Evolutionary conservation across 2,888 invertebrate species (phyloP).

Genomic region (Archips crataeganus): DNA sequence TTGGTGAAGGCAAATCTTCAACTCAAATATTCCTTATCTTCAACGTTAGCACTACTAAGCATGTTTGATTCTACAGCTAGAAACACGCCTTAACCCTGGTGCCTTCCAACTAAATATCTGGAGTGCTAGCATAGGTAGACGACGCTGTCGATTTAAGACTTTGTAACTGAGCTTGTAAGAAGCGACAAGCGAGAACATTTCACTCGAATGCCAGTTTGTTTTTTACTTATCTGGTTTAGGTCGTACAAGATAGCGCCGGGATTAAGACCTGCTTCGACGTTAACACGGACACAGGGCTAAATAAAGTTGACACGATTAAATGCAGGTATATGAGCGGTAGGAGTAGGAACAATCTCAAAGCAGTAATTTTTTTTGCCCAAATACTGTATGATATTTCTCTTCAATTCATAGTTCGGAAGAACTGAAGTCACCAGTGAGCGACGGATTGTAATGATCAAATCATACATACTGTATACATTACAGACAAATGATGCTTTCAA

Average conservation of each 20-base stretch:
- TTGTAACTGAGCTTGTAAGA: too few relatives aligned
- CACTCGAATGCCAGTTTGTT: too few relatives aligned
- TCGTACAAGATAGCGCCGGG: not conserved
- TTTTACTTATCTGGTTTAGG: not conserved
- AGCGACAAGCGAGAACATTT: too few relatives aligned
- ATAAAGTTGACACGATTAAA: slow-evolving; percentile 21
- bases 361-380: not conserved
- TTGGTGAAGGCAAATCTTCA: not conserved
- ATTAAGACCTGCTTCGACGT: not conserved
- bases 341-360: slow-evolving; percentile 6
- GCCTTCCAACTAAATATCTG: not conserved
- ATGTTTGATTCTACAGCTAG: not conserved
- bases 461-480: not conserved
- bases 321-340: slow-evolving; percentile 28
- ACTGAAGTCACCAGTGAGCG: too few relatives aligned
- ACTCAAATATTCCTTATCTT: not conserved
- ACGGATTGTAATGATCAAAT: too few relatives aligned
- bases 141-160: too few relatives aligned
- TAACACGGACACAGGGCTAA: slow-evolving; percentile 25
- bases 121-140: too few relatives aligned
- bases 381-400: too few relatives aligned
- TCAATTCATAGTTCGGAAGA: too few relatives aligned
- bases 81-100: not conserved
- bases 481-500: not conserved
- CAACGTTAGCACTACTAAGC: not conserved